Base-by-base conservation (phyloP, 2,888 invertebrate species). In the Paralinhomoeus sp. region DNA sequence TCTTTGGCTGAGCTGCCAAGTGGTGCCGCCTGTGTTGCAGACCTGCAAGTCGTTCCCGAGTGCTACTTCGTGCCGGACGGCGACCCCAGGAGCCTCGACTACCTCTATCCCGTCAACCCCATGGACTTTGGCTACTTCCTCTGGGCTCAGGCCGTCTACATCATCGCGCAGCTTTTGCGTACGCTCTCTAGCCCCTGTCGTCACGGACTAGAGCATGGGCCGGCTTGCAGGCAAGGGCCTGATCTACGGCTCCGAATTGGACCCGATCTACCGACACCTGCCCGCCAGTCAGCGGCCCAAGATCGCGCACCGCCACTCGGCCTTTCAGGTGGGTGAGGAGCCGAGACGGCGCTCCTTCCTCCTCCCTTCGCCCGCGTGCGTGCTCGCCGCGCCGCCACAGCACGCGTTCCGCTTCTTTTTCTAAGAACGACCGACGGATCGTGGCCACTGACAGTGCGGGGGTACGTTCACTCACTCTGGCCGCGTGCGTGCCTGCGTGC, bases 111-210 rank as follows among this genome's bases (percentile, higher is more conserved):
- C 12, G 76, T 76, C 51, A 46, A 62, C 57, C 58, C 67, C 54
- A 49, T 64, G 42, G 60, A 64, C 17, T 58, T 60, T 13, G 56
- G 65, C 13, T 65, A 67, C 40, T 87, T 78, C 66, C 71, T 91
- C 35, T 91, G 89, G 89, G 87, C 87, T 52, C 93, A 97, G 69
- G 77, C 93, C 0, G 71, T 97, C 69, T 89, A 87, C 65, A 75
- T 97, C 48, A 77, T 97, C 54, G 77, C 87, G 1, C 83, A 89
- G 63, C 69, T 97, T 41, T 68, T 97, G 47, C 55, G 69, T 68
- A 52, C 53, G 58, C 51, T 22, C 17, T 38, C 15, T 23, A 22
- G 17, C 17, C 20, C 40, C 23, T 13, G 12, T 24, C n/a, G 18
- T n/a, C 35, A 27, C n/a, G 5, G 12, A 39, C 5, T 27, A 24